phyloP scores from a whole-genome alignment of 2,113 vertebrate genomes.

The Australoheros scitulus region DNA sequence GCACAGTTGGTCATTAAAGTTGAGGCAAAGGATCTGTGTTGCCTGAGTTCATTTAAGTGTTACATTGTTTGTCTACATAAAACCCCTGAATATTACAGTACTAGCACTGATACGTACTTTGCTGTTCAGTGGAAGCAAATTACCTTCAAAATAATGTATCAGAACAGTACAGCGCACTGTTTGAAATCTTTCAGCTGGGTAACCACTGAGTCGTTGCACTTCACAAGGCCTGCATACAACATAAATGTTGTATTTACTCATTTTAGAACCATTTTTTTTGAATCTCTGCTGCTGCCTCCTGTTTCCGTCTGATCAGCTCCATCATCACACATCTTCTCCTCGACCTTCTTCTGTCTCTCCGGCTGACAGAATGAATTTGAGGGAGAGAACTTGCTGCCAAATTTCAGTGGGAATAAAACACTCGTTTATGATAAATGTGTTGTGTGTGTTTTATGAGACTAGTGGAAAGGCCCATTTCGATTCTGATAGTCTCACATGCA shows the following conservation, averaged over 20 bases:
- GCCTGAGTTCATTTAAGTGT: no score
- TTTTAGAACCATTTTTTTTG: background rate
- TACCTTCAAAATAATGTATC: no score
- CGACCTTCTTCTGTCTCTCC: background rate
- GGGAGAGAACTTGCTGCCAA: background rate
- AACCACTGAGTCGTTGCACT: no score
- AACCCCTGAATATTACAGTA: no score
- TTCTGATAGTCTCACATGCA: background rate
- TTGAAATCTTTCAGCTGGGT: no score
- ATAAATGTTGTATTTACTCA: background rate
- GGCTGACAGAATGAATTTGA: background rate
- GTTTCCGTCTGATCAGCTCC: background rate
- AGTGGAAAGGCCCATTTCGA: background rate
- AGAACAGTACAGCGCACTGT: no score
- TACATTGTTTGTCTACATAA: no score
- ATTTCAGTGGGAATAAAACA: background rate
- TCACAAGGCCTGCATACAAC: no score
- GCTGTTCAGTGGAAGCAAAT: no score
- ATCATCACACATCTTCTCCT: background rate
- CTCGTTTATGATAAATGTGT: background rate
- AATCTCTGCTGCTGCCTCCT: background rate
- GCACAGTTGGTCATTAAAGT: no score
- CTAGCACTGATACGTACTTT: no score
- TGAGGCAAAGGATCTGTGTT: no score
- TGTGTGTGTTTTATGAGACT: background rate